Conservation (phyloP, 2,113 vertebrate genomes). For the Oreotrochilus melanogaster region DNA sequence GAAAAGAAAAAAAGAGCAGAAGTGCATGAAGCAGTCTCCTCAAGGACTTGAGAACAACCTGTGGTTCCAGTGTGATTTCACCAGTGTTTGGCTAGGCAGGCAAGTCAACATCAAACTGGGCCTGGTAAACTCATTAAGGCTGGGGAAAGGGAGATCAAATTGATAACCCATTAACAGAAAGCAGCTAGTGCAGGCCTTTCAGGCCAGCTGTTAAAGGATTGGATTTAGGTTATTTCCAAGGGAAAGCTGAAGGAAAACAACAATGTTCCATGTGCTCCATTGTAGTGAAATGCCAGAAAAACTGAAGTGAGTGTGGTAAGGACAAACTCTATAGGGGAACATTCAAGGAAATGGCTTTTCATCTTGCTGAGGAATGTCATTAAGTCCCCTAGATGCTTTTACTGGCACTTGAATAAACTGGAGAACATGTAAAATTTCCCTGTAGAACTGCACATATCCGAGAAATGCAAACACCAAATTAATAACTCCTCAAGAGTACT, state of each 20-base stretch:
- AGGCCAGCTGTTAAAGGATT: background rate
- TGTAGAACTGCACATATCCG: background rate
- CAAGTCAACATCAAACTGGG: background rate
- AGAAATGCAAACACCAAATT: constrained; percentile 1
- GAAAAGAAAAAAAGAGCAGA: background rate
- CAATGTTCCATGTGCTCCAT: fast-evolving
- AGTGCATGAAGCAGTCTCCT: background rate
- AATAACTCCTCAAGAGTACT: background rate
- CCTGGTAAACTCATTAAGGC: background rate
- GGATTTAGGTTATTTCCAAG: background rate
- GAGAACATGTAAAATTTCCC: background rate
- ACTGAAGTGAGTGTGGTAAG: background rate
- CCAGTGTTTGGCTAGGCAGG: background rate
- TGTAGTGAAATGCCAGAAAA: background rate
- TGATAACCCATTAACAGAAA: background rate
- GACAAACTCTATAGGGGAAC: background rate
- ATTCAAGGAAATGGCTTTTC: background rate
- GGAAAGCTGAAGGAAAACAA: background rate
- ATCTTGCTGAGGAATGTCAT: background rate
- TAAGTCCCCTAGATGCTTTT: background rate
- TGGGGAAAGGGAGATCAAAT: background rate
- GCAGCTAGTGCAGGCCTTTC: background rate
- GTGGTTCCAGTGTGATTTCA: background rate
- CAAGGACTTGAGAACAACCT: background rate
- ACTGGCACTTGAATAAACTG: background rate